Conservation (phyloP, 2,888 invertebrate genomes). For the Netelia inedita region DNA sequence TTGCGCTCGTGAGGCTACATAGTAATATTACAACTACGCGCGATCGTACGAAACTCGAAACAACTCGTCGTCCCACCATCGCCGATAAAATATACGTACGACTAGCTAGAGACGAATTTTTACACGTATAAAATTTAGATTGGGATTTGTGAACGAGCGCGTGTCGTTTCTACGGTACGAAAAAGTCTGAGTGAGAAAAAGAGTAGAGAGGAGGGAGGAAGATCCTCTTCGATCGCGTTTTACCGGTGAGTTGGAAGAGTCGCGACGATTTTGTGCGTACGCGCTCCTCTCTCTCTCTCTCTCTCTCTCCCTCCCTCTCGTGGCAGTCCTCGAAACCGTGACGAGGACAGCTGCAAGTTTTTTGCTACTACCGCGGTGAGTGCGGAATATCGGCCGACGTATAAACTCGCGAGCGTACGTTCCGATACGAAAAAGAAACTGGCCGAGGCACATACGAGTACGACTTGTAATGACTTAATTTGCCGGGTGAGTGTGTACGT, state of each 20-base stretch:
- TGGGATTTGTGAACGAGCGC: constrained; percentile 3
- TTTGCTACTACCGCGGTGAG: background rate
- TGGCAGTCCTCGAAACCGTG: constrained; percentile 20
- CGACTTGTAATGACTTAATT: constrained; percentile 76
- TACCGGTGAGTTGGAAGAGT: constrained; percentile 31
- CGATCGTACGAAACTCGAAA: background rate
- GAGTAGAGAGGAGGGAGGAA: background rate
- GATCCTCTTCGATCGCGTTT: constrained; percentile 1
- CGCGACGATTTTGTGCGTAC: constrained; percentile 19
- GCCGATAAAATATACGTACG: background rate
- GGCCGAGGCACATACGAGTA: constrained; percentile 20
- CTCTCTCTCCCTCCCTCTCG: background rate
- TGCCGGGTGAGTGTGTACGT: constrained; percentile 60
- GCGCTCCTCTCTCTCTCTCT: constrained; percentile 15
- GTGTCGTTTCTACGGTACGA: constrained; percentile 5
- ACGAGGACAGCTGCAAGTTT: constrained; percentile 37
- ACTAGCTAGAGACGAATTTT: background rate
- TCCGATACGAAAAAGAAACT: constrained; percentile 13
- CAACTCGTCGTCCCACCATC: background rate
- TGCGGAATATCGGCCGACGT: constrained; percentile 16
- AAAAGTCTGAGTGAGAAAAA: background rate
- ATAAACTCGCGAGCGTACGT: background rate
- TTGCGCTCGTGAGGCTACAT: constrained; percentile 74
- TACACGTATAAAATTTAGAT: constrained; percentile 17
- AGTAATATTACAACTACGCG: constrained; percentile 52